These are phyloP conservation scores for Epinephelus malabaricus DNA, from an alignment of 2,797 vertebrate genomes.

Conservation along the genomic window DNA sequence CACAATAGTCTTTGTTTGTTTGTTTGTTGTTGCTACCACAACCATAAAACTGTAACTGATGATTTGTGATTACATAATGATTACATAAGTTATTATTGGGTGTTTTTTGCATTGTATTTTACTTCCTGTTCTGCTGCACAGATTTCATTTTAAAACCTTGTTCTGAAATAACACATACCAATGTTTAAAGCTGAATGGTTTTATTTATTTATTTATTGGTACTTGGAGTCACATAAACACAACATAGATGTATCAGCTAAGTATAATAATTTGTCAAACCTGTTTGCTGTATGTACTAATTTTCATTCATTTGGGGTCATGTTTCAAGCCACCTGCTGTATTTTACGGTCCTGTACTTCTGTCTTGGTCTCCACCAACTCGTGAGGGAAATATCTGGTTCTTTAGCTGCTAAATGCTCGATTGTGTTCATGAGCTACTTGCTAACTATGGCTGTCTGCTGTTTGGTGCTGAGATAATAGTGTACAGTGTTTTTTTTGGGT, in stretches of 20 bases:
- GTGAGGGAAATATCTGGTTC: not conserved
- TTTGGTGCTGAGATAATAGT: not conserved
- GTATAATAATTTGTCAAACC: too few relatives aligned
- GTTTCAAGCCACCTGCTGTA: too few relatives aligned
- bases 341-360: too few relatives aligned
- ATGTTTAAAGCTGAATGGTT: not conserved
- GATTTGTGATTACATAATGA: not conserved
- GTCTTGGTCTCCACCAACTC: not conserved
- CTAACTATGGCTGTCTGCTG: not conserved
- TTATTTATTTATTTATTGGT: too few relatives aligned
- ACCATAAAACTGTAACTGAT: not conserved
- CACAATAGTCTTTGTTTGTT: not conserved
- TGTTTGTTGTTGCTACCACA: not conserved
- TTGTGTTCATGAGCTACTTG: not conserved
- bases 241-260: too few relatives aligned
- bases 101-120: not conserved
- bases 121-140: not conserved
- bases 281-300: too few relatives aligned
- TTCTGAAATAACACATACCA: not conserved
- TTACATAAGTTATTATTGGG: not conserved
- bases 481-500: not conserved
- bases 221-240: too few relatives aligned
- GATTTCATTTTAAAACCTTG: not conserved
- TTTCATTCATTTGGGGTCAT: too few relatives aligned
- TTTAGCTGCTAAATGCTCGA: not conserved